phyloP scores from a whole-genome alignment of 2,113 vertebrate species.

The Cephalopholis sonnerati region DNA sequence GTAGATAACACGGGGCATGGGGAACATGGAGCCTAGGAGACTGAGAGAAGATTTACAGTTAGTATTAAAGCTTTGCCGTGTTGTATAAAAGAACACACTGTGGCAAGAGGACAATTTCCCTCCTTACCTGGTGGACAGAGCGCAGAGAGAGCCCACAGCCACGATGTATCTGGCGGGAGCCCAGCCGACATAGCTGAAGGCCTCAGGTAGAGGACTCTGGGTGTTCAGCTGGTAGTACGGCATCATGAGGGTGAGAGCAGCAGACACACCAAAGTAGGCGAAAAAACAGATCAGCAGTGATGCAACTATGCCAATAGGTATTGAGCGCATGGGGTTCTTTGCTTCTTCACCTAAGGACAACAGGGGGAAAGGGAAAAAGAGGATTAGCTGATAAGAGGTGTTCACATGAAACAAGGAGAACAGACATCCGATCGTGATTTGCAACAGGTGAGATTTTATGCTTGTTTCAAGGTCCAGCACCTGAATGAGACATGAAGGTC shows the following conservation, averaged over 20 bases:
- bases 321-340: conserved; percentile 93
- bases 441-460: neutral
- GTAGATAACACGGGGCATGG: conserved; percentile 97
- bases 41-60: conserved; percentile 70
- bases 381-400: neutral
- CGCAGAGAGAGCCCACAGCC: conserved; percentile 94
- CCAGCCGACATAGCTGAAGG: conserved; percentile 91
- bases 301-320: conserved; percentile 93
- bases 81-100: neutral
- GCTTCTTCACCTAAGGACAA: conserved; percentile 92
- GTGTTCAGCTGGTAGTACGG: conserved; percentile 92
- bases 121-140: conserved; percentile 94
- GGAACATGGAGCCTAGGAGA: conserved; percentile 97
- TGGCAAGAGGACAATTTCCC: too few species aligned
- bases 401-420: neutral
- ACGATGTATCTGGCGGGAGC: conserved; percentile 91
- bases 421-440: neutral
- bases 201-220: conserved; percentile 92
- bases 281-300: conserved; percentile 96
- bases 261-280: conserved; percentile 95
- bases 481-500: neutral
- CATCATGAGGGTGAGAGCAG: conserved; percentile 96
- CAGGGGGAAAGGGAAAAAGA: neutral
- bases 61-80: neutral
- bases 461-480: neutral